Evolutionary conservation across 2,113 vertebrate species (phyloP).

Genomic region (Oncorhynchus tshawytscha): DNA sequence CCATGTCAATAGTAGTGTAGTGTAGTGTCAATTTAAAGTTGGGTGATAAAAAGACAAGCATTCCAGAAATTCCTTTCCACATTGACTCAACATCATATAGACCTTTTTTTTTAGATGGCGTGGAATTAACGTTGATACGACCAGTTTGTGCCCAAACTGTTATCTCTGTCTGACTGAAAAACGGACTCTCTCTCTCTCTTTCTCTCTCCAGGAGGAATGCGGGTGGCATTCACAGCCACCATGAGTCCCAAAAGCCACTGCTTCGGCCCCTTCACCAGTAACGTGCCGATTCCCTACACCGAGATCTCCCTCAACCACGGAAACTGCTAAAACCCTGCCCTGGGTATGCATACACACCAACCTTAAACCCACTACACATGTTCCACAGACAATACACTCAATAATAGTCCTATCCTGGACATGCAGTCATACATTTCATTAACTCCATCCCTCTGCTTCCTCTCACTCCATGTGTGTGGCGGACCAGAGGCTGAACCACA

Average conservation of each 20-base stretch:
- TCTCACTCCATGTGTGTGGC: background rate
- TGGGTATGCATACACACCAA: slow-evolving; percentile 35
- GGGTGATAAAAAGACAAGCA: no score
- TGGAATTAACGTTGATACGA: no score
- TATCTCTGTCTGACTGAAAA: background rate
- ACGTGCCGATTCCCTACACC: slow-evolving; percentile 43
- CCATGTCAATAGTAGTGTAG: no score
- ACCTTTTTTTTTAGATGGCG: no score
- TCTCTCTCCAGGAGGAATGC: slow-evolving; percentile 25
- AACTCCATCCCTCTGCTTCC: background rate
- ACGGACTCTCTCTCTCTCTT: background rate
- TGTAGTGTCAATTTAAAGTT: no score
- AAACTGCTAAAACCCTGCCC: slow-evolving; percentile 48
- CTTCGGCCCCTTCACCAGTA: slow-evolving; percentile 51
- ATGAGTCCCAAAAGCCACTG: slow-evolving; percentile 34
- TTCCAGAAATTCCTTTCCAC: no score
- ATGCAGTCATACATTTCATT: background rate
- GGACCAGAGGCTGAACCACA: slow-evolving; percentile 30
- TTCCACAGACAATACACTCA: background rate
- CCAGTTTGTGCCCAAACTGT: no score
- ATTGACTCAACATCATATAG: no score
- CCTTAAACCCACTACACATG: background rate
- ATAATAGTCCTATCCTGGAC: background rate
- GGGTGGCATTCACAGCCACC: slow-evolving; percentile 47
- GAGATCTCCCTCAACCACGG: slow-evolving; percentile 52